phyloP scores from a whole-genome alignment of 2,113 vertebrate species.

The Tautogolabrus adspersus region DNA sequence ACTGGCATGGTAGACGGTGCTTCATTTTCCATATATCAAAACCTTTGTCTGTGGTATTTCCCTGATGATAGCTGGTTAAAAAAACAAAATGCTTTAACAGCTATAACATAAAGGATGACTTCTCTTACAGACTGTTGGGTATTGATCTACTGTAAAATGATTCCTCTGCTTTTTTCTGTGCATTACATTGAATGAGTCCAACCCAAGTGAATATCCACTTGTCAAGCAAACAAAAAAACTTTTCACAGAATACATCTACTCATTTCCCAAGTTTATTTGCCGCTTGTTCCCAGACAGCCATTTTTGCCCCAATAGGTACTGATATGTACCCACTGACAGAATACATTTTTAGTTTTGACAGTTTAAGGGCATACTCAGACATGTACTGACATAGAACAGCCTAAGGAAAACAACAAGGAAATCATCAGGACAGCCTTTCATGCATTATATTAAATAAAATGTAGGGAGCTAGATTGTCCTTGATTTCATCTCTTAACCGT shows the following conservation, averaged over 20 bases:
- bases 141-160: no score
- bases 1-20: neutral
- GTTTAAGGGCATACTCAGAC: neutral
- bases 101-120: no score
- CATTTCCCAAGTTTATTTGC: neutral
- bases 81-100: no score
- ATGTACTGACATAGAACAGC: slow-evolving; percentile 7
- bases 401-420: neutral
- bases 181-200: neutral
- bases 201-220: neutral
- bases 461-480: neutral
- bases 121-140: no score
- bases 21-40: neutral
- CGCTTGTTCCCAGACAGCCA: neutral
- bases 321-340: neutral
- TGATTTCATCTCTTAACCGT: slow-evolving; percentile 8
- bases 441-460: slow-evolving; percentile 8
- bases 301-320: neutral
- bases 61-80: neutral
- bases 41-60: neutral
- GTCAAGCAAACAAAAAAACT: neutral
- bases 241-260: neutral
- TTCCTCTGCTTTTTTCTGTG: neutral
- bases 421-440: slow-evolving; percentile 9
- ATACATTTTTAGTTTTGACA: slow-evolving; percentile 25